phyloP scores from a whole-genome alignment of 2,113 vertebrate species.

The Megaceryle torquata region DNA sequence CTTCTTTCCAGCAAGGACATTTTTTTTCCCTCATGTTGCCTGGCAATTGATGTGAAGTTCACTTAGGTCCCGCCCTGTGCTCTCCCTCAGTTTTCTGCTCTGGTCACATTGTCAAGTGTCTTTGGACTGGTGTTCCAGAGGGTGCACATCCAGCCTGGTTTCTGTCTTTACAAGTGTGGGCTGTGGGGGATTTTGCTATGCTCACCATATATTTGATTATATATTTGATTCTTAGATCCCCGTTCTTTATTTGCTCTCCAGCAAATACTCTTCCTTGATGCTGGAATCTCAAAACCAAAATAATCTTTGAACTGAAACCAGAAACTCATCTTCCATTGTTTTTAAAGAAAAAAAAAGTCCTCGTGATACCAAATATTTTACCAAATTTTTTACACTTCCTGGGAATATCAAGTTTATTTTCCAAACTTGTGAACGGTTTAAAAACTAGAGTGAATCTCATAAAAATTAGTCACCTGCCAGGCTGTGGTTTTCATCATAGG shows the following conservation, averaged over 20 bases:
- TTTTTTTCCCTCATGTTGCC: neutral
- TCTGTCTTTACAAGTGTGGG: rapidly evolving
- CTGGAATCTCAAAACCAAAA: neutral
- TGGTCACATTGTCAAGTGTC: rapidly evolving
- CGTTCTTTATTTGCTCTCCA: neutral
- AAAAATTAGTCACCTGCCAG: neutral
- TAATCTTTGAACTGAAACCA: neutral
- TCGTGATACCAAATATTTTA: neutral
- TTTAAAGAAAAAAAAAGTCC: too few relatives aligned
- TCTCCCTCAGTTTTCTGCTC: neutral
- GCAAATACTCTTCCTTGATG: neutral
- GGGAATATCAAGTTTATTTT: neutral
- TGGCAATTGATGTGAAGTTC: neutral
- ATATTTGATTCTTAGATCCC: neutral
- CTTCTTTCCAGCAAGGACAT: conserved; percentile 3
- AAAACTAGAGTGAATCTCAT: neutral
- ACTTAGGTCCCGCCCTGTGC: neutral
- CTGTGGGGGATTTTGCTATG: neutral
- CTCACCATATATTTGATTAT: neutral
- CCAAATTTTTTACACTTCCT: neutral
- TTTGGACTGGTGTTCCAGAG: neutral
- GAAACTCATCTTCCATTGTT: neutral
- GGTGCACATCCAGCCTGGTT: neutral
- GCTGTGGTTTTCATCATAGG: neutral
- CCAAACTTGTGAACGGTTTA: neutral